Evolutionary conservation across 2,888 invertebrate species (phyloP), one percentile per base, ranked within the genome.

Genomic region (Pollenia griseotomentosa): DNA sequence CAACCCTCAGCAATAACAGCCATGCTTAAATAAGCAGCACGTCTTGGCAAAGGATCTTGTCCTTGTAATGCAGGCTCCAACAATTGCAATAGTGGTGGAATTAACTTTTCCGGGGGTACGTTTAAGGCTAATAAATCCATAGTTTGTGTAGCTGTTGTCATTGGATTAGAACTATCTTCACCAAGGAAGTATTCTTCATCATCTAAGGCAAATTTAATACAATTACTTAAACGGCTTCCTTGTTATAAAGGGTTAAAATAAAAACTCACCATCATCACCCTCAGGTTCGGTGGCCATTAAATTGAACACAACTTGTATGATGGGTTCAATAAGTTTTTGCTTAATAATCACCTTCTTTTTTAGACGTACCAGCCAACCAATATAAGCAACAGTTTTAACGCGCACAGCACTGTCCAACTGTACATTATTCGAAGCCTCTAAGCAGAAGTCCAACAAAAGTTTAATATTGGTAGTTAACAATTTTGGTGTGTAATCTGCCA

Each of bases 1-100:
- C 97, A 97, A 0, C 97, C 97, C 93, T 97, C 97, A 2, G 96
- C 96, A 84, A 96, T 94, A 33, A 97, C 96, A 23, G 96, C 97
- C 91, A 97, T 94, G 16, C 96, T 95, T 55, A 97, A 93, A 92
- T 96, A 97, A 1, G 96, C 96, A 9, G 96, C 97, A 90, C 96
- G 96, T 88, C 96, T 95, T 1, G 95, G 94, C 88, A 95, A 94
- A 11, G 95, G 94, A 90, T 96, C 95, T 11, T 93, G 93, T 68
- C 95, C 95, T 89, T 95, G 94, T 42, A 97, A 91, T 2, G 96
- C 95, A 8, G 95, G 95, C 90, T 96, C 96, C 11, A 97, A 94
- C 83, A 95, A 93, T 80, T 93, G 92, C 93, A 97, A 95, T 92
- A 97, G 93, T 90, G 95, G 95, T 42, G 96, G 96, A 88, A 97